These are phyloP conservation scores for Sarcophaga rosellei DNA, from an alignment of 2,888 invertebrate species.

Conservation along the genomic window DNA sequence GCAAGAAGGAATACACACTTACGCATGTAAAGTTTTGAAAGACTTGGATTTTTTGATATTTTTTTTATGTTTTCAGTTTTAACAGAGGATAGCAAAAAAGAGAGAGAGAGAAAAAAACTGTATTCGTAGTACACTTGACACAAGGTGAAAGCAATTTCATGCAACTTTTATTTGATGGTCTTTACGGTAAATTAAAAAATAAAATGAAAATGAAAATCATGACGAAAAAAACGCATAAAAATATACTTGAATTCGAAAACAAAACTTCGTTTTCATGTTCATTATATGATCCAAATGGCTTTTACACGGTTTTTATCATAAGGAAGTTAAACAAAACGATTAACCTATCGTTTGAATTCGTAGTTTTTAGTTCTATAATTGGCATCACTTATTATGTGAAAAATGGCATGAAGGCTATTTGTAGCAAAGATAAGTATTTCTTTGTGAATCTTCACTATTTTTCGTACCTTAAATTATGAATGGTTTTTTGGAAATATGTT, in stretches of 20 bases:
- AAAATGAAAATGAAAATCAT: slow-evolving; percentile 16
- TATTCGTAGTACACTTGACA: slow-evolving; percentile 33
- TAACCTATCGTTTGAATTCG: not conserved
- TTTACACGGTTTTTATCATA: too few species aligned
- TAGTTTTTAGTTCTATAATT: not conserved
- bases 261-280: not conserved
- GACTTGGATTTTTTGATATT: not conserved
- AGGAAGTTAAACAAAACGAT: too few species aligned
- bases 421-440: too few species aligned
- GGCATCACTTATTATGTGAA: too few species aligned
- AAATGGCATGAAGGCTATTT: too few species aligned
- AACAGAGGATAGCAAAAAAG: not conserved
- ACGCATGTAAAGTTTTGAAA: slow-evolving; percentile 44
- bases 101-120: not conserved
- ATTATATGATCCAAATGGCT: not conserved
- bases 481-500: too few species aligned
- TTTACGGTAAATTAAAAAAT: slow-evolving; percentile 60
- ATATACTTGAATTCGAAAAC: not conserved
- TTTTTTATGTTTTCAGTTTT: slow-evolving; percentile 10
- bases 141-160: slow-evolving; percentile 61
- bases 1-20: not conserved
- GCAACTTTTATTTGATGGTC: slow-evolving; percentile 57
- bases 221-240: not conserved
- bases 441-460: too few species aligned
- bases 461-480: too few species aligned